Percentiles rank a stretch among this genome's conserved stretches.
These are phyloP conservation scores for Microvelia longipes DNA, from an alignment of 1,140 invertebrate species.

Conservation along the genomic window DNA sequence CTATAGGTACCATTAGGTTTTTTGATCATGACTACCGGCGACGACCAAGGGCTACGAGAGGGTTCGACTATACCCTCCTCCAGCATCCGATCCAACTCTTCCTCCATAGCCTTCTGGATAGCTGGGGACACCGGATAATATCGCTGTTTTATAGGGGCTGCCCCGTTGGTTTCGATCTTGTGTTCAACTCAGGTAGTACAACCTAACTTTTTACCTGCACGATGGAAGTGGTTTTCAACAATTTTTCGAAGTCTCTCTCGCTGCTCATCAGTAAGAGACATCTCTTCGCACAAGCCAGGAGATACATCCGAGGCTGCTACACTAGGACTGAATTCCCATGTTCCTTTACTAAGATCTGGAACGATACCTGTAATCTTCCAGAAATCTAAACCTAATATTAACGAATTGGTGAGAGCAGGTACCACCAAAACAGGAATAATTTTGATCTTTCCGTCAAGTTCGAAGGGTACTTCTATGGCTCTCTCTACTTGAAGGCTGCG, in stretches of 20 bases:
- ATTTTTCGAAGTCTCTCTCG: background rate
- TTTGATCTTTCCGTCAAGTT: background rate
- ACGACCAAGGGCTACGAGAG: conserved; percentile 29
- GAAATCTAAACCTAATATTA: background rate
- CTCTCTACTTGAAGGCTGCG: background rate
- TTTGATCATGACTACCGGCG: conserved; percentile 33
- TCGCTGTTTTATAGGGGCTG: conserved; percentile 12
- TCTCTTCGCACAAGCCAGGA: background rate
- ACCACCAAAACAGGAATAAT: background rate
- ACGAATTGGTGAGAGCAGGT: background rate
- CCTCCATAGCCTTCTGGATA: conserved; percentile 11
- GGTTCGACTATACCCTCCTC: conserved; percentile 8
- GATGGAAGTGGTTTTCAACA: background rate
- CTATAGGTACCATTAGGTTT: conserved; percentile 34
- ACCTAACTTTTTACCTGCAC: background rate
- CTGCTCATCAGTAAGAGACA: background rate
- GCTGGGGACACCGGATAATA: conserved; percentile 10
- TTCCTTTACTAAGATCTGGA: background rate
- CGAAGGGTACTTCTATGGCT: background rate
- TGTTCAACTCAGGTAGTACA: no score
- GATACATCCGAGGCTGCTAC: background rate
- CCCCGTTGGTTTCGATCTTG: background rate
- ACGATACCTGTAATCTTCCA: background rate
- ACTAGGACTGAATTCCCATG: background rate
- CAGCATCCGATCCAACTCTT: no score